Conservation (phyloP, 2,113 vertebrate species). For the Hiodon alosoides region DNA sequence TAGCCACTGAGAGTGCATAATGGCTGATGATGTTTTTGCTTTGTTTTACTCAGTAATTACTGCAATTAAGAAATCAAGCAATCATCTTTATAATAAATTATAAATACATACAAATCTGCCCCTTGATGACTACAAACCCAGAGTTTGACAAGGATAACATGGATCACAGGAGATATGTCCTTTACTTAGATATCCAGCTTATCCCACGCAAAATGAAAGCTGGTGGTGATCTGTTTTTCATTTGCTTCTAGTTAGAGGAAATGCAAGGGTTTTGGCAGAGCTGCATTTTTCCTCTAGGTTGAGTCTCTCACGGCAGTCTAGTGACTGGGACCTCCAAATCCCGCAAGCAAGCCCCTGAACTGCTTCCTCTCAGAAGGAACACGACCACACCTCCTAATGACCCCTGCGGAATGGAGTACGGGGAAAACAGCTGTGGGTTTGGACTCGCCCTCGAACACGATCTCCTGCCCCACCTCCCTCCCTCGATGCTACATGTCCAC, state of each 20-base stretch:
- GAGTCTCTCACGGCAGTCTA: background rate
- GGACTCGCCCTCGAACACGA: background rate
- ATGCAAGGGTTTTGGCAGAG: background rate
- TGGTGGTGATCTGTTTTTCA: slow-evolving; percentile 27
- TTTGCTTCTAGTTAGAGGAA: slow-evolving; percentile 17
- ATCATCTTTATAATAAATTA: too few species aligned
- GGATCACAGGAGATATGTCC: slow-evolving; percentile 49
- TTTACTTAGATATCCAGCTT: slow-evolving; percentile 48
- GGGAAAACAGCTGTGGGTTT: background rate
- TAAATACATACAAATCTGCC: slow-evolving; percentile 12
- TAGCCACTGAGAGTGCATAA: too few species aligned
- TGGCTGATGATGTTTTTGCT: too few species aligned
- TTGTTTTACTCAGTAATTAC: too few species aligned
- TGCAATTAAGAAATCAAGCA: too few species aligned
- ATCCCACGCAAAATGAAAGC: slow-evolving; percentile 45
- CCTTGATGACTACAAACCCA: slow-evolving; percentile 42
- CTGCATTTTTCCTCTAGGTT: slow-evolving; percentile 10
- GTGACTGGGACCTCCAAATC: background rate
- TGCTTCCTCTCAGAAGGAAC: background rate
- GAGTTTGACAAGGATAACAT: slow-evolving; percentile 50
- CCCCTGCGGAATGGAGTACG: background rate
- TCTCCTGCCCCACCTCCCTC: background rate
- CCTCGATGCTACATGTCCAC: slow-evolving; percentile 18
- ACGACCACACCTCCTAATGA: background rate
- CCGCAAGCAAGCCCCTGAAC: background rate